Conservation (phyloP, 2,797 vertebrate species). For the Rhinoraja longicauda region DNA sequence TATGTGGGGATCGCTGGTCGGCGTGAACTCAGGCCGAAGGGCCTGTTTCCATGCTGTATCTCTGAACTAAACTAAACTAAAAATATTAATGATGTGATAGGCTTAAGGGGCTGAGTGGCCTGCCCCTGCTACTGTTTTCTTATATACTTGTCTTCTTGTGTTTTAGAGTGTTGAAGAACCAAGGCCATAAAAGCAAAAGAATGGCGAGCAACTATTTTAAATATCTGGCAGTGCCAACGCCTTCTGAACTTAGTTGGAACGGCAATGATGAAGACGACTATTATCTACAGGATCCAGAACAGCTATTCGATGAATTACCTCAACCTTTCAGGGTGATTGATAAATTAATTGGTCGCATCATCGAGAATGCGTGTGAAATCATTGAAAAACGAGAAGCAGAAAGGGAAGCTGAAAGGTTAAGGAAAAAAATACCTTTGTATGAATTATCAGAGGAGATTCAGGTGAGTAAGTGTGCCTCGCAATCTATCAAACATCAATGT, state of each 20-base stretch:
- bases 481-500: neutral
- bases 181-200: constrained; percentile 26
- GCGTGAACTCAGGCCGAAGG: too few relatives aligned
- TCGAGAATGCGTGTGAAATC: constrained; percentile 57
- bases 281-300: constrained; percentile 51
- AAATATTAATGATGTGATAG: too few relatives aligned
- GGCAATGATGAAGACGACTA: constrained; percentile 51
- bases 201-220: constrained; percentile 43
- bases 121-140: too few relatives aligned
- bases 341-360: constrained; percentile 55
- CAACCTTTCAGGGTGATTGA: constrained; percentile 62
- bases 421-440: constrained; percentile 45
- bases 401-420: constrained; percentile 43
- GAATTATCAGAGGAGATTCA: constrained; percentile 50
- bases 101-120: too few relatives aligned
- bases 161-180: constrained; percentile 4
- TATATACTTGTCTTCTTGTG: neutral
- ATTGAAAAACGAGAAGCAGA: constrained; percentile 50
- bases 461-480: constrained; percentile 49
- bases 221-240: constrained; percentile 49
- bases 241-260: constrained; percentile 56
- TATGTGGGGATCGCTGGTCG: too few relatives aligned
- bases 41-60: too few relatives aligned
- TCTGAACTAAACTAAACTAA: too few relatives aligned
- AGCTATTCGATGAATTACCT: constrained; percentile 51